Conservation (phyloP, 2,888 invertebrate species). For the Ennomos erosarius region DNA sequence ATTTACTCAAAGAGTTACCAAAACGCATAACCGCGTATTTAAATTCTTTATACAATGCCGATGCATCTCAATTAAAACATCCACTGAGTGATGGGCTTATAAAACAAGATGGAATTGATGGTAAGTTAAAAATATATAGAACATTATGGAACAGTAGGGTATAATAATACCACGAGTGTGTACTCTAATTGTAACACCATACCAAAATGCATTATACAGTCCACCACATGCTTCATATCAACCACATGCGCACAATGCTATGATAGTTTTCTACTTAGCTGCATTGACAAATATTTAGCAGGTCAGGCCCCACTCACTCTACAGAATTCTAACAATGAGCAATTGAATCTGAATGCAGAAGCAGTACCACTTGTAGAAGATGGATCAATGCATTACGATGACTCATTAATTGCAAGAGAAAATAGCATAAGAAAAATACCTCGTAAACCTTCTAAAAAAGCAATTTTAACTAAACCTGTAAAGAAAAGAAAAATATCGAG, state of each 20-base stretch:
- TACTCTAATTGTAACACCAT: too few species aligned
- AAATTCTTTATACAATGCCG: slow-evolving; percentile 4
- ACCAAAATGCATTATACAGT: too few species aligned
- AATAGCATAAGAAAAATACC: not conserved
- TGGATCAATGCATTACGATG: too few species aligned
- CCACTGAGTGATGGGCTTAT: not conserved
- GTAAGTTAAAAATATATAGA: not conserved
- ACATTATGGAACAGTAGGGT: not conserved
- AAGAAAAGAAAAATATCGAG: not conserved
- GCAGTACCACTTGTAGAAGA: not conserved
- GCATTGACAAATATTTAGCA: too few species aligned
- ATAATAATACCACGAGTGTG: not conserved
- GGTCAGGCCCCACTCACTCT: too few species aligned
- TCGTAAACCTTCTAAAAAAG: not conserved
- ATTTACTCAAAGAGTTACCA: slow-evolving; percentile 54
- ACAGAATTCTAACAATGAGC: not conserved
- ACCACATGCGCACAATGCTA: too few species aligned
- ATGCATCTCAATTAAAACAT: not conserved
- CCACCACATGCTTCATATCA: too few species aligned
- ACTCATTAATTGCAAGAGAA: too few species aligned
- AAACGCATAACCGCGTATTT: slow-evolving; percentile 38
- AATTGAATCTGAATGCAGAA: not conserved
- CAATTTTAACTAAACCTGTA: not conserved
- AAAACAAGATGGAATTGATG: not conserved
- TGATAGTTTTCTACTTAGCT: too few species aligned